Evolutionary conservation across 2,797 vertebrate genomes (phyloP), one percentile per base, ranked within the genome.

Genomic region (Acanthiza pusilla): DNA sequence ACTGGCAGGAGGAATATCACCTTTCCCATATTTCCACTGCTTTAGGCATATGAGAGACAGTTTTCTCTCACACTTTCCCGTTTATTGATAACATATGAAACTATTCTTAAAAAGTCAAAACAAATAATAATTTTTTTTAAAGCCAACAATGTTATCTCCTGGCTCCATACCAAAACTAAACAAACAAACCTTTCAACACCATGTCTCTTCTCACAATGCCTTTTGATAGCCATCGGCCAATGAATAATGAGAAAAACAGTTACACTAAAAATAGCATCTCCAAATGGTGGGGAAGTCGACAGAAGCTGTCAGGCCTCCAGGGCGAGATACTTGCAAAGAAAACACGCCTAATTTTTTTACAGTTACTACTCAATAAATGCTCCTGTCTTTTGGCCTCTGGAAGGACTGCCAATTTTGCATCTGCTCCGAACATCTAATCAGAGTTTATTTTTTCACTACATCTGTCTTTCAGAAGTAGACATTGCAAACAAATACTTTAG

Each of bases 211-310:
- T 97, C 95, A 97, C 96, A 97, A 97, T 96, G 86, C 94, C 66
- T 93, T 96, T 66, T 93, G 97, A 97, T 97, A 96, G 94, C 89
- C 84, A 96, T 96, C 86, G 0, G 95, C 94, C 92, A 97, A 89
- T 81, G 96, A 97, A 96, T 95, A 96, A 96, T 92, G 96, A 93
- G 92, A 95, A 95, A 95, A 94, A 62, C 82, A 92, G 81, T 89
- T 77, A 60, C 36, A 62, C 94, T 96, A 97, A 96, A 97, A 97
- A 97, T 97, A 97, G 93, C 65, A 80, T 87, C 84, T 88, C 78
- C 30, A 68, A 94, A 93, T 25, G 11, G 71, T 53, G 74, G 82
- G 74, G 95, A 95, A 96, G 81, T 84, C 5, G 19, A 93, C 88
- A 85, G 87, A 94, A 96, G 54, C 45, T 89, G 85, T 91, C 95